phyloP scores from a whole-genome alignment of 2,797 vertebrate genomes.

The Lates japonicus region DNA sequence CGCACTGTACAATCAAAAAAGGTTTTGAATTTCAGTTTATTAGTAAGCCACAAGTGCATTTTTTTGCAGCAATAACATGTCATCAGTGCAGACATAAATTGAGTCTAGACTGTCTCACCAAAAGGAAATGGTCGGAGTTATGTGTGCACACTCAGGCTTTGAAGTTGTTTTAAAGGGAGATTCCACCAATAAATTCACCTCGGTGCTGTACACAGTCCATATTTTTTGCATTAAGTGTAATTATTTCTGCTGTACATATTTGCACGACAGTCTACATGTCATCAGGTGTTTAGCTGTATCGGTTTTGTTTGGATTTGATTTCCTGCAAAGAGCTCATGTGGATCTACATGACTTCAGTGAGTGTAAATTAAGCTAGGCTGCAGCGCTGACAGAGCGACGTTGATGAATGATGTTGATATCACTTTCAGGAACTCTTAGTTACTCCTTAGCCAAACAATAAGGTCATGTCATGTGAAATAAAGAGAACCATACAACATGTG shows the following conservation, averaged over 20 bases:
- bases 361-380: constrained; percentile 57
- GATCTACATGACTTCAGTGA: constrained; percentile 41
- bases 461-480: background rate
- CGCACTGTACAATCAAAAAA: constrained; percentile 15
- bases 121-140: constrained; percentile 50
- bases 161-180: constrained; percentile 43
- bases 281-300: constrained; percentile 56
- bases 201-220: background rate
- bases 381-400: constrained; percentile 61
- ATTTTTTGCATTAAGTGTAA: constrained; percentile 41
- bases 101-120: constrained; percentile 49
- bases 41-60: constrained; percentile 18
- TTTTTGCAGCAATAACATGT: constrained; percentile 35
- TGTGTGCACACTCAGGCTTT: constrained; percentile 43
- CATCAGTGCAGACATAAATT: constrained; percentile 40
- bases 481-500: background rate
- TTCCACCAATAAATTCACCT: constrained; percentile 35
- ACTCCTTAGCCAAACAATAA: constrained; percentile 52
- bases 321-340: constrained; percentile 50
- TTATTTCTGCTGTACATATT: constrained; percentile 32
- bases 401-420: constrained; percentile 74
- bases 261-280: constrained; percentile 54
- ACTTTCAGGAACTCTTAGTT: constrained; percentile 67
- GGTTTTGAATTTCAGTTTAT: constrained; percentile 38
- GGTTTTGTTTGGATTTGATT: constrained; percentile 70